A percentile compares a stretch with the other conserved stretches of the same genome.
phyloP scores from a whole-genome alignment of 2,797 vertebrate species.

The Austrolebias charrua region DNA sequence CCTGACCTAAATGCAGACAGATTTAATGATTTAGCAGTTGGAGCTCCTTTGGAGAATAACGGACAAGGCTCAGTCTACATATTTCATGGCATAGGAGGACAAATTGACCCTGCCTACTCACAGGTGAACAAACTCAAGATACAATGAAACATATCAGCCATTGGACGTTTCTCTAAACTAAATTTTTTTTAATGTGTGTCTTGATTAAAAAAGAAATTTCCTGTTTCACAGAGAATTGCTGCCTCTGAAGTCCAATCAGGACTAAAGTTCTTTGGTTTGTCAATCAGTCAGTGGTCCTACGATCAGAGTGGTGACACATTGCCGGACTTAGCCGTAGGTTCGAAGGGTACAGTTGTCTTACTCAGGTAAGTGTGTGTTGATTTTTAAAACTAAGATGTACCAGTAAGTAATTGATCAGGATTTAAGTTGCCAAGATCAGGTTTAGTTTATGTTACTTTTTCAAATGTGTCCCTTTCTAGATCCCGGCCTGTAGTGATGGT shows the following conservation, averaged over 20 bases:
- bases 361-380: conserved; percentile 75
- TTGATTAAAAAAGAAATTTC: not conserved
- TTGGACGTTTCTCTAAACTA: not conserved
- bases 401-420: no score
- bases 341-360: conserved; percentile 75
- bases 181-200: not conserved
- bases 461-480: conserved; percentile 57
- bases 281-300: conserved; percentile 75
- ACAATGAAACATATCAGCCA: no score
- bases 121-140: conserved; percentile 60
- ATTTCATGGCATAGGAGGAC: conserved; percentile 61
- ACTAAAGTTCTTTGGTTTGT: conserved; percentile 80
- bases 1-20: conserved; percentile 75
- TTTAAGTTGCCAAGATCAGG: no score
- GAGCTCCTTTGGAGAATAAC: conserved; percentile 79
- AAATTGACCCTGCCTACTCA: conserved; percentile 57
- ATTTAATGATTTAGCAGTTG: conserved; percentile 75
- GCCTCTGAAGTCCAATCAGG: conserved; percentile 58
- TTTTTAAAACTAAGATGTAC: no score
- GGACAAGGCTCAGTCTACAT: conserved; percentile 80
- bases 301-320: conserved; percentile 80
- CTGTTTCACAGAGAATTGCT: conserved; percentile 67
- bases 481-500: conserved; percentile 81
- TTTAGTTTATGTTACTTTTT: not conserved
- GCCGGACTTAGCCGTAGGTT: conserved; percentile 81